These are phyloP conservation scores for Corynorhinus townsendii DNA, from an alignment of 2,113 vertebrate genomes.

Conservation along the genomic window DNA sequence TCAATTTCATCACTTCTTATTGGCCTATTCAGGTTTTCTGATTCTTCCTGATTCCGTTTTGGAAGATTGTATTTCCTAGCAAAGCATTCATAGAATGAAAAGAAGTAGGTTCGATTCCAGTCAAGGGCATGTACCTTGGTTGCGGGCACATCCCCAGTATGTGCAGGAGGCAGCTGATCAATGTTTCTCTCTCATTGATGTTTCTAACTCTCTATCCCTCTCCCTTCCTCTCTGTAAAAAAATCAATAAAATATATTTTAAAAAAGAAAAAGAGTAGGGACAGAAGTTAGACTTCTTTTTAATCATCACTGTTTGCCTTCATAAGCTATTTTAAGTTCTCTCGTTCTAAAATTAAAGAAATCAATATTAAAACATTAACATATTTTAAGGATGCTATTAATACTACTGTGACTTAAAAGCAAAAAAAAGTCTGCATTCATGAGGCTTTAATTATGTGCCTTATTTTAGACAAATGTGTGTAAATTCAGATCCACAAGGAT, in stretches of 20 bases:
- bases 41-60: too few species aligned
- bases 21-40: too few species aligned
- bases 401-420: background rate
- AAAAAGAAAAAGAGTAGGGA: background rate
- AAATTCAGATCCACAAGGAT: background rate
- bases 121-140: too few species aligned
- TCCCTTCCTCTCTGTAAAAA: too few species aligned
- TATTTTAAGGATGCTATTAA: background rate
- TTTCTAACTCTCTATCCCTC: too few species aligned
- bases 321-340: conserved; percentile 2
- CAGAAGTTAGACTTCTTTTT: background rate
- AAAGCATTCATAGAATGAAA: too few species aligned
- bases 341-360: conserved; percentile 22
- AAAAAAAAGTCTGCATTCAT: background rate
- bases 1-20: too few species aligned
- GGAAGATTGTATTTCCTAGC: too few species aligned
- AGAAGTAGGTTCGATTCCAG: background rate
- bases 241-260: too few species aligned
- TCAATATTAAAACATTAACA: background rate
- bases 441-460: background rate
- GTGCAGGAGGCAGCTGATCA: too few species aligned
- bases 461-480: background rate
- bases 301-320: background rate
- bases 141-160: too few species aligned
- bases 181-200: too few species aligned